Evolutionary conservation across 2,888 invertebrate species (phyloP).

Genomic region (Drosophila prolongata): DNA sequence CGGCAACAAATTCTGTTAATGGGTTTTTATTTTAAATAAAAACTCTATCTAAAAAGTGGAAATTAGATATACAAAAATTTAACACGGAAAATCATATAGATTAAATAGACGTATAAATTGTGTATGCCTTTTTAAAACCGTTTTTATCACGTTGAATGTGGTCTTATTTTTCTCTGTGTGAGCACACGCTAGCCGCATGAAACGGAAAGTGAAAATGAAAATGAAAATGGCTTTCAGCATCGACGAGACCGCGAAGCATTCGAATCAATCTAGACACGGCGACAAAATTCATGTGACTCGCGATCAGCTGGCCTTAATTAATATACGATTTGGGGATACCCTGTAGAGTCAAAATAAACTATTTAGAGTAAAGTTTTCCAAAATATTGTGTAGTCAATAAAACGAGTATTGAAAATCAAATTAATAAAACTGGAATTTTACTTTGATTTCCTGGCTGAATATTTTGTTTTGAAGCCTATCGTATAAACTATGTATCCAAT

Average conservation of each 20-base stretch:
- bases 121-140: background rate
- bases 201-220: constrained; percentile 36
- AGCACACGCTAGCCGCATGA: constrained; percentile 31
- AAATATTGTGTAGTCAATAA: no score
- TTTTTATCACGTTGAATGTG: background rate
- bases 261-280: constrained; percentile 72
- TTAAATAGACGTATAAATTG: background rate
- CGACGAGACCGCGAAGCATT: constrained; percentile 51
- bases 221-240: constrained; percentile 44
- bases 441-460: background rate
- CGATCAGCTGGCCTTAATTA: constrained; percentile 1
- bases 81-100: background rate
- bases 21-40: background rate
- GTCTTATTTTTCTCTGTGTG: constrained; percentile 12
- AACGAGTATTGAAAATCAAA: no score
- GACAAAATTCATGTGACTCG: constrained; percentile 75
- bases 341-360: background rate
- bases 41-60: background rate
- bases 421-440: no score
- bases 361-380: no score
- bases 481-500: no score
- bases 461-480: no score
- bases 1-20: background rate
- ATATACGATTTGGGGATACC: constrained; percentile 3
- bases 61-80: background rate